Conservation (phyloP, 2,113 vertebrate genomes). For the Athene cunicularia region DNA sequence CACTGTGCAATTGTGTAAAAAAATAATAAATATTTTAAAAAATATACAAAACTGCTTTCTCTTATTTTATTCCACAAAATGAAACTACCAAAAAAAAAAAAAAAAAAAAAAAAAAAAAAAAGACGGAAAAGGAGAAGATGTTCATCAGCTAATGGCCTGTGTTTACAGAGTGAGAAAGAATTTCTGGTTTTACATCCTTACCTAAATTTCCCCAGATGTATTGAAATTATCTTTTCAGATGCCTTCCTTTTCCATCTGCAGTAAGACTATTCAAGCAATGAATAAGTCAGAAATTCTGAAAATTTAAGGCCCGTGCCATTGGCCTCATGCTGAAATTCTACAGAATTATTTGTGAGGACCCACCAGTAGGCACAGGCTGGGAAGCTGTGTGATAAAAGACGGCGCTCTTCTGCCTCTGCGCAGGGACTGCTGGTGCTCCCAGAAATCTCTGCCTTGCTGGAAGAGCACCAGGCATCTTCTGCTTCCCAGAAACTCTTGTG, state of each 20-base stretch:
- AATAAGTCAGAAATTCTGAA: background rate
- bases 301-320: background rate
- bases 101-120: background rate
- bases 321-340: background rate
- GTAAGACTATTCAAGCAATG: background rate
- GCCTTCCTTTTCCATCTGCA: background rate
- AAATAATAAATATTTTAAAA: background rate
- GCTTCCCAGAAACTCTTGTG: background rate
- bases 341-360: background rate
- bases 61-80: slow-evolving; percentile 4
- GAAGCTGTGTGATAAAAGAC: background rate
- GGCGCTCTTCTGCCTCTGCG: rapidly evolving
- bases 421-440: background rate
- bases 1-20: slow-evolving; percentile 13
- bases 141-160: background rate
- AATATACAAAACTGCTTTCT: background rate
- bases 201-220: background rate
- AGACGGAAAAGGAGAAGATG: background rate
- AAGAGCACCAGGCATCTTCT: background rate
- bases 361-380: background rate
- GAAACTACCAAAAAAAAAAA: background rate
- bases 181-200: background rate
- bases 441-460: background rate
- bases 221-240: background rate
- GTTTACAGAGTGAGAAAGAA: background rate